Conservation (phyloP, 2,888 invertebrate species). For the Erebia aethiops region DNA sequence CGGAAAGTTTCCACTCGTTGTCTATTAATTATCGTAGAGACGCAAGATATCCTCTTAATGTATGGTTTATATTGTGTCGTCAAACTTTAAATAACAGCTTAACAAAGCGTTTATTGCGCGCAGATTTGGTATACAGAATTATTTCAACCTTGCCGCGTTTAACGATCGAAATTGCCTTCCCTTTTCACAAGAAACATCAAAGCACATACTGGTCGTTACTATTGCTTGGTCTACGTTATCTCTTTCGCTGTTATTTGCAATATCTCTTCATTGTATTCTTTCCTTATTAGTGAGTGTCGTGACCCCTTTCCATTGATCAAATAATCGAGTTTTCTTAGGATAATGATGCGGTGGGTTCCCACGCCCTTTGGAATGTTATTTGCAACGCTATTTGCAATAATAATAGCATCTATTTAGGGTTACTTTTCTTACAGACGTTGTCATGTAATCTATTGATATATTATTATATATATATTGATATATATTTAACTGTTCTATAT, state of each 20-base stretch:
- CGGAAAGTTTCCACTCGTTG: conserved; percentile 11
- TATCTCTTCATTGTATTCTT: background rate
- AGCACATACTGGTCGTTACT: conserved; percentile 2
- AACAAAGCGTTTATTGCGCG: conserved; percentile 10
- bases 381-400: no score
- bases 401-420: no score
- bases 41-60: conserved; percentile 5
- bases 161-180: conserved; percentile 11
- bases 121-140: conserved; percentile 14
- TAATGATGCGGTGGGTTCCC: no score
- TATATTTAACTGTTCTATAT: no score
- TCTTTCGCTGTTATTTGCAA: background rate
- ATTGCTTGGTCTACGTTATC: background rate
- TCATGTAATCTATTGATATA: no score
- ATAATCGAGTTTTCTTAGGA: no score
- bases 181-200: conserved; percentile 20
- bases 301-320: no score
- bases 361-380: no score
- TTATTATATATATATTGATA: no score
- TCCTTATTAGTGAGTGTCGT: no score
- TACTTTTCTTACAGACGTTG: no score
- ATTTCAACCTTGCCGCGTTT: conserved; percentile 18
- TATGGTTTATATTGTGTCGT: conserved; percentile 3
- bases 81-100: conserved; percentile 3
- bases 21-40: background rate